Evolutionary conservation across 2,888 invertebrate species (phyloP), one percentile per base, ranked within the genome.

Genomic region (Tachystola acroxantha): DNA sequence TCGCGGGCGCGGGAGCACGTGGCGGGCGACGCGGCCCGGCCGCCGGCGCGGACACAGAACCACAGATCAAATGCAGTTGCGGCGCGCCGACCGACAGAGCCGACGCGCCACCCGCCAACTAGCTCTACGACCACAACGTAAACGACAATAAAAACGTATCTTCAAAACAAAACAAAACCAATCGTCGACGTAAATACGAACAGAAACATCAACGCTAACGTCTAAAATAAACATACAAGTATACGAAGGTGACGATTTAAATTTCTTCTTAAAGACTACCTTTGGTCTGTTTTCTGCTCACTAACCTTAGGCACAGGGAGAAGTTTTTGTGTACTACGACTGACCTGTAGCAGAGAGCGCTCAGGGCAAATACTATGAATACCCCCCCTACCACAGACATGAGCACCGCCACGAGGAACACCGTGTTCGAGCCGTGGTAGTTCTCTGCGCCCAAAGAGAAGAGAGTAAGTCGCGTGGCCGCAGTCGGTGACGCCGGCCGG

Each of bases 301-400:
- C 96, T 96, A 95, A 96, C 96, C 96, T 96, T 94, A 96, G 94
- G 93, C 96, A 96, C 93, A 95, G 94, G 94, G 94, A 95, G 95
- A 95, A 94, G 94, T 95, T 96, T 95, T 95, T 95, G 95, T 96
- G 95, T 93, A 96, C 96, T 94, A 96, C 96, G 92, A 96, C 96
- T 95, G 96, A 96, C 96, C 96, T 96, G 95, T 97, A 97, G 95
- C 97, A 97, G 92, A 97, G 94, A 91, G 97, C 97, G 94, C 97
- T 94, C 92, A 96, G 94, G 91, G 97, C 96, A 93, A 97, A 97
- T 91, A 96, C 93, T 91, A 97, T 93, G 94, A 97, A 97, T 92
- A 97, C 97, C 92, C 96, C 96, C 93, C 96, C 97, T 93, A 97
- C 96, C 92, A 96, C 96, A 91, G 96, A 96, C 93, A 97, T 96